A percentile compares a stretch with the other conserved stretches of the same genome.
Conservation (phyloP, 2,797 vertebrate species). For the Cryptoblepharus egeriae region DNA sequence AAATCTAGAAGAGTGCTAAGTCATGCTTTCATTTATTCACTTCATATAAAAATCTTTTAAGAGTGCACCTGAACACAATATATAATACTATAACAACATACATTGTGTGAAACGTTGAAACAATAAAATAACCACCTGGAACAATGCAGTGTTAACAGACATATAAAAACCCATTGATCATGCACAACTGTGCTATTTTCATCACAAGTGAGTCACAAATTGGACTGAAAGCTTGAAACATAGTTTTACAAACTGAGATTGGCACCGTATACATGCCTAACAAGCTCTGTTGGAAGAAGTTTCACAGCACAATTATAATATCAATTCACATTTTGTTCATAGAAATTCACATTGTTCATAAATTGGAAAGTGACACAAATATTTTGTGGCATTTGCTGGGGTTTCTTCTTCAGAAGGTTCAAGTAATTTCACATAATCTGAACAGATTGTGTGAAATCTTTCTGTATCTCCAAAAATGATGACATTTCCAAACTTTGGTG, state of each 20-base stretch:
- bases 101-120: constrained; percentile 94
- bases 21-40: constrained; percentile 99
- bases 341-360: constrained; percentile 83
- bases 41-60: constrained; percentile 98
- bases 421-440: constrained; percentile 35
- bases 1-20: constrained; percentile 64
- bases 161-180: constrained; percentile 88
- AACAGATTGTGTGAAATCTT: neutral
- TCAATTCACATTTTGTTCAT: constrained; percentile 87
- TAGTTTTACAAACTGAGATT: constrained; percentile 89
- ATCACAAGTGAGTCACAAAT: constrained; percentile 86
- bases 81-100: constrained; percentile 98
- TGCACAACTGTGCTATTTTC: constrained; percentile 91
- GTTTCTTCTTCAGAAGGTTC: constrained; percentile 29
- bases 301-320: constrained; percentile 93
- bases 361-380: constrained; percentile 81
- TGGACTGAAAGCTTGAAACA: constrained; percentile 88
- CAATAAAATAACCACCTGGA: constrained; percentile 87
- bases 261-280: constrained; percentile 87
- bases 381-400: constrained; percentile 65
- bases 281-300: constrained; percentile 88
- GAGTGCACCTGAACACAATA: constrained; percentile 98
- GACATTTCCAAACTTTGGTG: neutral
- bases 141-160: constrained; percentile 88
- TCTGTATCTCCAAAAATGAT: neutral